Evolutionary conservation across 2,797 vertebrate genomes (phyloP).

Genomic region (Alcedo atthis): DNA sequence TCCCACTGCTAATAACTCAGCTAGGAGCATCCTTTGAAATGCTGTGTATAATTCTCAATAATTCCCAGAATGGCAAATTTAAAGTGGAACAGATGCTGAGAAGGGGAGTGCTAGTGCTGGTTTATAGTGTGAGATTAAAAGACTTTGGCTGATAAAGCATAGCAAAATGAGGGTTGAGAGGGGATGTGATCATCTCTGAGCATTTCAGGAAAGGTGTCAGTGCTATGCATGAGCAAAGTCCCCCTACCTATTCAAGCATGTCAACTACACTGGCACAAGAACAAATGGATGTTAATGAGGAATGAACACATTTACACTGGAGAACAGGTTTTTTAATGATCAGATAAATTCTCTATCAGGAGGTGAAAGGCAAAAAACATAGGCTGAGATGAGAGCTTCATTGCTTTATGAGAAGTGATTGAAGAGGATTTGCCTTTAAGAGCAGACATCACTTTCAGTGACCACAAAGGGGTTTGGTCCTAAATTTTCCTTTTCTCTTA

Average conservation of each 20-base stretch:
- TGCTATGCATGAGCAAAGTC: background rate
- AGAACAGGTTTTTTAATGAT: background rate
- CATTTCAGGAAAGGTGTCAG: background rate
- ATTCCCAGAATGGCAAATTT: conserved; percentile 7
- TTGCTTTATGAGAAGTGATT: background rate
- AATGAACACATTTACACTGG: background rate
- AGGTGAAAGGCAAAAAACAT: conserved; percentile 18
- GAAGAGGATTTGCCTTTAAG: background rate
- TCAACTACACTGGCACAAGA: background rate
- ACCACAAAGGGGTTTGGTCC: background rate
- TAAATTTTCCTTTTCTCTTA: background rate
- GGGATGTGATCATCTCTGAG: background rate
- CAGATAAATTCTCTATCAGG: background rate
- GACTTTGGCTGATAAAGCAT: background rate
- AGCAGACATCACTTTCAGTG: background rate
- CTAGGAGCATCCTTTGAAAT: conserved; percentile 33
- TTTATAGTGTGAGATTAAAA: conserved; percentile 22
- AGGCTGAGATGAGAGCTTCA: background rate
- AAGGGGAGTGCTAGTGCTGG: background rate
- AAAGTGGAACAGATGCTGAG: conserved; percentile 7
- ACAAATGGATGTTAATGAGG: conserved; percentile 37
- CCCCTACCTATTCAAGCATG: background rate
- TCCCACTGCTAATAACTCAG: background rate
- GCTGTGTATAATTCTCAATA: background rate
- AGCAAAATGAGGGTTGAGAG: background rate